Base-by-base conservation (phyloP, 2,797 vertebrate genomes). In the Girardinus metallicus region DNA sequence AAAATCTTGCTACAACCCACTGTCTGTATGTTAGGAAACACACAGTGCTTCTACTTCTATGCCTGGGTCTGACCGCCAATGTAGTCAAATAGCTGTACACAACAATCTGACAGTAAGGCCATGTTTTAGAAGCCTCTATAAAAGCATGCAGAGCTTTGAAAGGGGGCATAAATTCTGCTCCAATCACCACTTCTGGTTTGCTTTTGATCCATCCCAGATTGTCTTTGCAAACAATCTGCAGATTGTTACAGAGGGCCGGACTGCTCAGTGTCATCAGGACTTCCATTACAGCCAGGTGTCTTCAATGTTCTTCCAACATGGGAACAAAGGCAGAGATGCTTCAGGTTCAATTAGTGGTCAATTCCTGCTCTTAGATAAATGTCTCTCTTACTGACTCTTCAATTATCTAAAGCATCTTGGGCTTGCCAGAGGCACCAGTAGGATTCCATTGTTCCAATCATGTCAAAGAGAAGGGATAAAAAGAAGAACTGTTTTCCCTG, bases 391-490 rank as follows among this genome's bases (percentile, higher is more conserved):
- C 79, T 79, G 76, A 53, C 76, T 83, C 81, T 89, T 93, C 93
- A 94, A 92, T 95, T 91, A 94, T 90, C 84, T 90, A 85, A 85
- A 90, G 85, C 86, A 86, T 91, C 89, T 81, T 10, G 78, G 85
- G 76, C 29, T 70, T 85, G 83, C 90, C 89, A 89, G 89, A 87
- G 85, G 87, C 84, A 72, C 86, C 89, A 78, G 84, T 88, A 86
- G 93, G 91, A 92, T 90, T 95, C 55, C 90, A 92, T 95, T 94
- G 93, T 87, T 87, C 80, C 93, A 94, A 95, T 95, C 93, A 90
- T 89, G 91, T 95, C 94, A 94, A 77, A 68, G 11, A 16, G 26
- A 70, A 0, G 12, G 31, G 41, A 26, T 10, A 57, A 72, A 75
- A 21, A 70, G 44, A 66, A 39, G 44, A 66, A 39, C 1, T 1